These are phyloP conservation scores for Ormyrus labotus DNA, from an alignment of 2,888 invertebrate genomes.

Conservation along the genomic window DNA sequence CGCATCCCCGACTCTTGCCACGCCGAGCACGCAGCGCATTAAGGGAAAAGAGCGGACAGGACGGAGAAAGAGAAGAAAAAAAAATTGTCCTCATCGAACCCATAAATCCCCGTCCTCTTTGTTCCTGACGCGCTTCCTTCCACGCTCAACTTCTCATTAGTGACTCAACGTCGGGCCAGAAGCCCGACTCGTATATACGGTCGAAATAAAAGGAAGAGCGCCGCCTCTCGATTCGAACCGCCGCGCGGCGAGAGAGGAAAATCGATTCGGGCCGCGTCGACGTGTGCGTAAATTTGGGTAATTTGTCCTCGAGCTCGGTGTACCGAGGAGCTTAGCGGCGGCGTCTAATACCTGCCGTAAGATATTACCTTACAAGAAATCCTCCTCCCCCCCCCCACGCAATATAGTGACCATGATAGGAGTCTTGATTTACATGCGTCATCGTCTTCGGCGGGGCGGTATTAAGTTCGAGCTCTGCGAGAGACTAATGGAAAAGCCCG, in stretches of 20 bases:
- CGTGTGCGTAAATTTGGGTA: constrained; percentile 46
- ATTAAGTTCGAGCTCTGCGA: constrained; percentile 46
- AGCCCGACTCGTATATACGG: background rate
- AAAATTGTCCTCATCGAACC: constrained; percentile 19
- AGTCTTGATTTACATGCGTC: constrained; percentile 44
- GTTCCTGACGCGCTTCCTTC: constrained; percentile 31
- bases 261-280: constrained; percentile 6
- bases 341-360: constrained; percentile 47
- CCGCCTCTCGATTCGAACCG: background rate
- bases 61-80: background rate
- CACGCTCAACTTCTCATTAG: constrained; percentile 56
- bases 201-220: background rate
- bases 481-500: constrained; percentile 54
- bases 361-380: constrained; percentile 53
- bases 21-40: constrained; percentile 1
- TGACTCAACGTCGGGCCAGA: constrained; percentile 37
- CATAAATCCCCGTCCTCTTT: constrained; percentile 45
- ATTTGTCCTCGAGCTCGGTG: constrained; percentile 36
- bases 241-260: background rate
- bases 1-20: constrained; percentile 11
- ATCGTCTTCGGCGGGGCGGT: constrained; percentile 49
- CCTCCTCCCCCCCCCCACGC: too few species aligned
- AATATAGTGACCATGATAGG: too few species aligned
- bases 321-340: too few species aligned
- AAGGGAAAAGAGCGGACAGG: background rate